Evolutionary conservation across 1,140 invertebrate species (phyloP).

Genomic region (Ceratitis capitata): DNA sequence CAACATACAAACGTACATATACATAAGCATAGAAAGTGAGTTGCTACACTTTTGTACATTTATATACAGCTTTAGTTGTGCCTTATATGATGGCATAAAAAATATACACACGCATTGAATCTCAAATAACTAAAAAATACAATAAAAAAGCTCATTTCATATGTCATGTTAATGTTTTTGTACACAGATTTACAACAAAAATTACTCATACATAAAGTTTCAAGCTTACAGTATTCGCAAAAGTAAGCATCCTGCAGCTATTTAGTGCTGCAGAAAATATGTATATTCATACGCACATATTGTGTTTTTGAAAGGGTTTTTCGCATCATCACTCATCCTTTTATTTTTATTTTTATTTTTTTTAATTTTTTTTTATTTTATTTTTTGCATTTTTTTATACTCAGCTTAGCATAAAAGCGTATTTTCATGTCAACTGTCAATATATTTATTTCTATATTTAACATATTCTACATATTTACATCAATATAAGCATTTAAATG

Average conservation of each 20-base stretch:
- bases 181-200: neutral
- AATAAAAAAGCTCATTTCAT: neutral
- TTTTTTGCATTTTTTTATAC: neutral
- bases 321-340: neutral
- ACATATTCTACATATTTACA: too few relatives aligned
- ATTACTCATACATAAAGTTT: neutral
- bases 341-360: neutral
- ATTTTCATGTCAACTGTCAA: constrained; percentile 25
- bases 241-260: neutral
- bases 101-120: constrained; percentile 15
- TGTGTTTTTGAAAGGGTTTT: neutral
- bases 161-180: constrained; percentile 8
- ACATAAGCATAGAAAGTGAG: too few relatives aligned
- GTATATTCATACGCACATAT: too few relatives aligned
- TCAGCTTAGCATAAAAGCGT: constrained; percentile 18
- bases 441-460: too few relatives aligned
- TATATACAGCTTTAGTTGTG: neutral
- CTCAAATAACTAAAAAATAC: neutral
- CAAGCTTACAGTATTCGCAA: neutral
- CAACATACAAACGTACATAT: neutral
- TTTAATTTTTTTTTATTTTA: neutral
- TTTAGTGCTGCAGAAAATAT: neutral
- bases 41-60: too few relatives aligned
- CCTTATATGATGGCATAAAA: neutral
- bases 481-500: too few relatives aligned